Percentiles rank a stretch among this genome's conserved stretches.
phyloP scores from a whole-genome alignment of 2,888 invertebrate genomes.

The Graphium colonna region DNA sequence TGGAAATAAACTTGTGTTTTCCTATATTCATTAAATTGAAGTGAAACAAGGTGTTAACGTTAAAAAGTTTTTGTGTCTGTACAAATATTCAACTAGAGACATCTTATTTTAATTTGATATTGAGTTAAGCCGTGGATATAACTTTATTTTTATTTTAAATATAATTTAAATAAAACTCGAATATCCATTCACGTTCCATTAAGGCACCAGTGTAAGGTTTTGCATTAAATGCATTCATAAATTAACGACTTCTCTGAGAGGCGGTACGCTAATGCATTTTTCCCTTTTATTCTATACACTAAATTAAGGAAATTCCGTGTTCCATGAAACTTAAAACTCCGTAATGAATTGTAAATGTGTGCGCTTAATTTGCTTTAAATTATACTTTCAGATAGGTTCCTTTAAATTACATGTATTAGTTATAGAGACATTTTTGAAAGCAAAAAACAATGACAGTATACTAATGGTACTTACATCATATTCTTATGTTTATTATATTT shows the following conservation, averaged over 20 bases:
- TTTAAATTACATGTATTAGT: slow-evolving; percentile 31
- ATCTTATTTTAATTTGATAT: no score
- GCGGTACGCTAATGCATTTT: slow-evolving; percentile 30
- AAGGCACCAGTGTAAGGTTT: slow-evolving; percentile 9
- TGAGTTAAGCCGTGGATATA: no score
- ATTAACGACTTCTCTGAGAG: slow-evolving; percentile 31
- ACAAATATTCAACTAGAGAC: no score
- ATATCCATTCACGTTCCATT: slow-evolving; percentile 3
- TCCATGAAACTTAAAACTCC: slow-evolving; percentile 37
- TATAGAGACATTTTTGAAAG: background rate
- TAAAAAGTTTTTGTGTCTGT: no score
- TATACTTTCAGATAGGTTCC: slow-evolving; percentile 53
- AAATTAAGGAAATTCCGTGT: slow-evolving; percentile 40
- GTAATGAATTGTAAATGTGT: slow-evolving; percentile 59
- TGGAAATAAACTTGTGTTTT: no score
- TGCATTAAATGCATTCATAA: slow-evolving; percentile 20
- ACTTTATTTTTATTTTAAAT: background rate
- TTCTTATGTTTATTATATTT: background rate
- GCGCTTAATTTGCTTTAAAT: slow-evolving; percentile 61
- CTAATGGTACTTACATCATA: no score
- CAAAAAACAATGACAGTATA: no score
- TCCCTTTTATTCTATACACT: slow-evolving; percentile 40
- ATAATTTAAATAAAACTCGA: background rate
- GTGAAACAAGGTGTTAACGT: no score
- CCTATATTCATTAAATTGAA: no score